phyloP scores from a whole-genome alignment of 2,113 vertebrate genomes.

The Hydropotes inermis region DNA sequence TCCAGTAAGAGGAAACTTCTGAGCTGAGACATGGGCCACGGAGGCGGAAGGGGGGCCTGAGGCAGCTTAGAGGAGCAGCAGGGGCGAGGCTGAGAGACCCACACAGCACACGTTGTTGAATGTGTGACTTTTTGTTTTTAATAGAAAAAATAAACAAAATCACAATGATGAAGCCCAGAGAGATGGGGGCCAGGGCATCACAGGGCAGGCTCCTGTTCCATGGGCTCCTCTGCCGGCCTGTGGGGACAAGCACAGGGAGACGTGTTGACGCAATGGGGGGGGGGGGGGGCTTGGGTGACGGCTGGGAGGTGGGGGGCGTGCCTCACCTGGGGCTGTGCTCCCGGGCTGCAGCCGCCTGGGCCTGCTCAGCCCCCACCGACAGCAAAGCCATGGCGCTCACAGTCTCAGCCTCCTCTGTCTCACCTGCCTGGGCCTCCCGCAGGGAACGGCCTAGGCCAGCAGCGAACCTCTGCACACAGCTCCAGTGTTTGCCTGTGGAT shows the following conservation, averaged over 20 bases:
- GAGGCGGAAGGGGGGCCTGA: background rate
- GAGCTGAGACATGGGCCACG: background rate
- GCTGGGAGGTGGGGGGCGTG: rapidly evolving
- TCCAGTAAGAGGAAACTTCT: background rate
- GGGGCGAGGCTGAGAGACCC: conserved; percentile 70
- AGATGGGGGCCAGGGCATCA: conserved; percentile 77
- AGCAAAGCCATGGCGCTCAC: conserved; percentile 94
- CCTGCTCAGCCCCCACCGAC: conserved; percentile 88
- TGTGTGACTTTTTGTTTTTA: conserved; percentile 83
- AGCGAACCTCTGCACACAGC: conserved; percentile 83
- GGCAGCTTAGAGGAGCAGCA: background rate
- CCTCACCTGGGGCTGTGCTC: conserved; percentile 81
- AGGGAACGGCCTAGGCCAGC: conserved; percentile 83
- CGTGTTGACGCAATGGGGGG: background rate
- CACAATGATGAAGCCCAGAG: conserved; percentile 81
- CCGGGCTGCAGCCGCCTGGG: conserved; percentile 52
- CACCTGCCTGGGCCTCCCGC: conserved; percentile 89
- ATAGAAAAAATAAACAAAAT: conserved; percentile 86
- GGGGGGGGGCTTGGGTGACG: rapidly evolving
- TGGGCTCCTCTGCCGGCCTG: conserved; percentile 91
- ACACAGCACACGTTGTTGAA: conserved; percentile 75
- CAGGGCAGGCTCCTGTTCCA: conserved; percentile 92
- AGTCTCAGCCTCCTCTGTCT: conserved; percentile 90
- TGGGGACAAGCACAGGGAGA: conserved; percentile 40
- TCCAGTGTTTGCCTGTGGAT: conserved; percentile 90